A percentile compares a stretch with the other conserved stretches of the same genome.
Evolutionary conservation across 2,888 invertebrate genomes (phyloP).

Genomic region (Ischnus inquisitorius): DNA sequence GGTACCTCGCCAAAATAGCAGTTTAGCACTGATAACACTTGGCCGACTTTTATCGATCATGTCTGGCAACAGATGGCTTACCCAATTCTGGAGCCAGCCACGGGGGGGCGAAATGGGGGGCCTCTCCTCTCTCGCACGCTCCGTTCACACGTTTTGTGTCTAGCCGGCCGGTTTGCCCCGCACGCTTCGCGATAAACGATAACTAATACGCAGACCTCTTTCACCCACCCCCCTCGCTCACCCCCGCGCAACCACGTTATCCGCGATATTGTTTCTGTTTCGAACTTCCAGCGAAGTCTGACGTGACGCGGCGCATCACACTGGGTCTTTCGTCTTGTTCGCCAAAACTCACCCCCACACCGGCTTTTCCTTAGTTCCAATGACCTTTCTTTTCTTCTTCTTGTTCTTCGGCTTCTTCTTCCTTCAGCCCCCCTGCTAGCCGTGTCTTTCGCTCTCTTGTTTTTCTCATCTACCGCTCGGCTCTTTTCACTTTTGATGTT

Average conservation of each 20-base stretch:
- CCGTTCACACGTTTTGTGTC: constrained; percentile 65
- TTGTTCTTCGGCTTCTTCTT: constrained; percentile 15
- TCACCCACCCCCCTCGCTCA: not conserved
- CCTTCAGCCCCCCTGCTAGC: not conserved
- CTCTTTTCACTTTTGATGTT: not conserved
- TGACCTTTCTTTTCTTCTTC: constrained; percentile 10
- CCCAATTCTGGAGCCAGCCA: constrained; percentile 80
- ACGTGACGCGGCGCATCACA: constrained; percentile 72
- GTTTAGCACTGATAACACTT: constrained; percentile 83
- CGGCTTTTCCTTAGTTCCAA: constrained; percentile 26
- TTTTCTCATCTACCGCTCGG: constrained; percentile 35
- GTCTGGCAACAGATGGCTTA: constrained; percentile 85
- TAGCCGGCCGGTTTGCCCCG: constrained; percentile 44
- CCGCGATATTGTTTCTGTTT: constrained; percentile 82
- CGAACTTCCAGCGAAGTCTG: constrained; percentile 78
- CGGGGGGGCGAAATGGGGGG: too few species aligned
- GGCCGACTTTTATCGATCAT: constrained; percentile 85
- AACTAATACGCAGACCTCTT: constrained; percentile 80
- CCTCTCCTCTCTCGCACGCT: constrained; percentile 69
- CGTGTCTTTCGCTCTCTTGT: constrained; percentile 26
- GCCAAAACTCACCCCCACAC: not conserved
- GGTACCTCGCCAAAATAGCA: constrained; percentile 71
- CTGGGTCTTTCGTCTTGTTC: constrained; percentile 49
- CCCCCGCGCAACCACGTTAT: not conserved
- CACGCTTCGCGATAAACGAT: constrained; percentile 82